Evolutionary conservation across 2,113 vertebrate species (phyloP).

Genomic region (Apodemus sylvaticus): DNA sequence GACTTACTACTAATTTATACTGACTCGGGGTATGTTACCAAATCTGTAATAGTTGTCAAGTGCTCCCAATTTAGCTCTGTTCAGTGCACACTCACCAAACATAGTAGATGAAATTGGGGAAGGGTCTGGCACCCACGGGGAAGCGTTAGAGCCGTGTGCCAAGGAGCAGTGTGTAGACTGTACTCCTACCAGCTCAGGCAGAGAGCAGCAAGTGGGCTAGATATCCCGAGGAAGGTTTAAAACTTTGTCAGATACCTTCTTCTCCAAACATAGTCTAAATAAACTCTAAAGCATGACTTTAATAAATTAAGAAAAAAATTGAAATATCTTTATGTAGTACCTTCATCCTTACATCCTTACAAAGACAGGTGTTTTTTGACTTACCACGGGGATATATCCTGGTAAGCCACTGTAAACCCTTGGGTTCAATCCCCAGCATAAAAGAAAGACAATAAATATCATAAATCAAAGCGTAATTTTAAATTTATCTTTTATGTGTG

Average conservation of each 20-base stretch:
- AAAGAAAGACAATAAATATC: not conserved
- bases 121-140: not conserved
- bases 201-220: not conserved
- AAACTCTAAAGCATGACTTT: not conserved
- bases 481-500: not conserved
- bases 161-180: not conserved
- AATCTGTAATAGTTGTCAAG: not conserved
- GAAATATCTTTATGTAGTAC: not conserved
- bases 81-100: not conserved
- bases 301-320: not conserved
- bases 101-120: not conserved
- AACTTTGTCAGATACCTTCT: not conserved
- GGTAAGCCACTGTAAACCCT: not conserved
- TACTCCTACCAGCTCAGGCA: not conserved
- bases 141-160: not conserved
- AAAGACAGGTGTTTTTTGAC: not conserved
- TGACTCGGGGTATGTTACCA: not conserved
- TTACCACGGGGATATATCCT: not conserved
- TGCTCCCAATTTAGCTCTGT: not conserved
- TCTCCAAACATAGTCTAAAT: not conserved
- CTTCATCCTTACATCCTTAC: not conserved
- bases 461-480: not conserved
- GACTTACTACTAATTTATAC: slow-evolving; percentile 16
- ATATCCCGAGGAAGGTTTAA: not conserved
- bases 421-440: not conserved